Evolutionary conservation across 2,113 vertebrate species (phyloP), one percentile per base, ranked within the genome.

Genomic region (Clarias magur): DNA sequence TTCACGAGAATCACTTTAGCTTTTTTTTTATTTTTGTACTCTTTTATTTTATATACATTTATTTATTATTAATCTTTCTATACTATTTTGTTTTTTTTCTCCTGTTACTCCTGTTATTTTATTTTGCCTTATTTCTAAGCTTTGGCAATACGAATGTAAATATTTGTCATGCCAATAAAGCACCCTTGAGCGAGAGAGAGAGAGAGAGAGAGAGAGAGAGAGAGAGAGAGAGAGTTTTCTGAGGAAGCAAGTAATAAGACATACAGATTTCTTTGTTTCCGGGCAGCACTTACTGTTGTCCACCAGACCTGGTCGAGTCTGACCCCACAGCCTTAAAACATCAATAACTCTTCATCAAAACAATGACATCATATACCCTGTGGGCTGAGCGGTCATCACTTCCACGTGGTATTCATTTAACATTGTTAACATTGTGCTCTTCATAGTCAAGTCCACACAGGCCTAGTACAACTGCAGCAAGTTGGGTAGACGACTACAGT

Each of bases 401-500:
- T 48, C 67, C 90, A 93, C 92, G 90, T 94, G 93, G 83, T 92
- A 88, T 85, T 94, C 85, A 82, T 94, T 92, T 88, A 30, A 72
- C 78, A 70, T 86, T 87, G 76, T 89, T 34, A 34, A 34, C 34
- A 34, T 34, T 91, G 87, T 88, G 76, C 85, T 89, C 86, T 91
- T 93, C 89, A 90, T 90, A 90, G 80, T 87, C 82, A 93, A 88
- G 92, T 88, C 90, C 83, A 86, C 83, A 75, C 83, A 80, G 80
- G 88, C 86, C 87, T 81, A 86, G 65, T 62, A 87, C 91, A 87
- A 92, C 78, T 90, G 89, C 84, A 85, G 90, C 78, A 91, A 91
- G 92, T 91, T 90, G 91, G n/a, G 48, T 13, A 90, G 93, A 92
- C 93, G 93, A 91, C 91, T n/a, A n/a, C n/a, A n/a, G n/a, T 91